A percentile compares a stretch with the other conserved stretches of the same genome.
These are phyloP conservation scores for Prinia subflava DNA, from an alignment of 2,113 vertebrate species.

Conservation along the genomic window DNA sequence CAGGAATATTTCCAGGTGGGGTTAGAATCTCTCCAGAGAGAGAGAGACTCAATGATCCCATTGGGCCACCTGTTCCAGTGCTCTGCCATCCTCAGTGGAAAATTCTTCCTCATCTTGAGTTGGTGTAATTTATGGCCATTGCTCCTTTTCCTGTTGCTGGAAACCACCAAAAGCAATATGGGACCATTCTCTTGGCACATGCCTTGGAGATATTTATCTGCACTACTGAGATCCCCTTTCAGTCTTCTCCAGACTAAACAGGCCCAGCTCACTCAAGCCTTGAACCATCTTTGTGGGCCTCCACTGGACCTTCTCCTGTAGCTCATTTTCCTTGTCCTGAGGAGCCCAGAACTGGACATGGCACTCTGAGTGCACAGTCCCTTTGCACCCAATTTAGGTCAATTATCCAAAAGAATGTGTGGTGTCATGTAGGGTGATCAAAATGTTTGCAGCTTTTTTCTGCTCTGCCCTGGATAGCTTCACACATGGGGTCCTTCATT, in stretches of 20 bases:
- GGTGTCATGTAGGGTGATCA: rapidly evolving
- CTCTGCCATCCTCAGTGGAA: neutral
- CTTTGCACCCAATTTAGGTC: rapidly evolving
- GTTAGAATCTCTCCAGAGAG: neutral
- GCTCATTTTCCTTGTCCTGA: neutral
- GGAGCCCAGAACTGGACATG: neutral
- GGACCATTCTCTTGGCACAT: neutral
- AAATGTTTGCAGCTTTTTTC: neutral
- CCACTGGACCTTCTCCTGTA: neutral
- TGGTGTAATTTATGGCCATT: neutral
- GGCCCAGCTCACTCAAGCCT: neutral
- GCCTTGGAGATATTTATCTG: neutral
- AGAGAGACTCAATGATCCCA: neutral
- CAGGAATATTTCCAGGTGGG: neutral
- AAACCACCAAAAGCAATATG: neutral
- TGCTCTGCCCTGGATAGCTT: neutral
- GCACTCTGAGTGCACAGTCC: rapidly evolving
- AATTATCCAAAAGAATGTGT: rapidly evolving
- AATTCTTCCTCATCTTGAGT: neutral
- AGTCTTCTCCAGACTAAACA: neutral
- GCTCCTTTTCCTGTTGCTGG: neutral
- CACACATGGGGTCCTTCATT: neutral
- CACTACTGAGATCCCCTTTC: neutral
- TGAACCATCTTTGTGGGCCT: neutral
- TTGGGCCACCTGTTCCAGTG: neutral